Percentiles rank a stretch among this genome's conserved stretches.
phyloP scores from a whole-genome alignment of 2,113 vertebrate species.

The Speoplatyrhinus poulsoni region DNA sequence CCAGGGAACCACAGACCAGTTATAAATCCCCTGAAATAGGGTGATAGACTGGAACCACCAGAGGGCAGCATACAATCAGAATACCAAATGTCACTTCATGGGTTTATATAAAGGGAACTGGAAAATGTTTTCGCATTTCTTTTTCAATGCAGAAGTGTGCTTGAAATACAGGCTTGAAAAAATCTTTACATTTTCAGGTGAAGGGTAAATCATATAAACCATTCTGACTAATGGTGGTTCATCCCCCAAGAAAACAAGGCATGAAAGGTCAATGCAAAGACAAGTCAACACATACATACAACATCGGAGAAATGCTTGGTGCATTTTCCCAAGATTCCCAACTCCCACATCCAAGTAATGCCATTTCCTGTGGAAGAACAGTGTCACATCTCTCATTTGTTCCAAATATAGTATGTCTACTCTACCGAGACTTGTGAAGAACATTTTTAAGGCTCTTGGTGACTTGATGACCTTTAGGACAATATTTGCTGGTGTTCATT shows the following conservation, averaged over 20 bases:
- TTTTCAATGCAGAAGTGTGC: too few relatives aligned
- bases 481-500: slow-evolving; percentile 3
- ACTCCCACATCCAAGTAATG: slow-evolving; percentile 13
- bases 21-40: neutral
- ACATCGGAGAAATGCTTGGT: neutral
- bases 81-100: neutral
- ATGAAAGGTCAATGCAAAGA: too few relatives aligned
- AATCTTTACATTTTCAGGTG: neutral
- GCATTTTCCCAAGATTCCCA: neutral
- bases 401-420: too few relatives aligned
- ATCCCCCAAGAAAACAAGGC: too few relatives aligned
- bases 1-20: too few relatives aligned
- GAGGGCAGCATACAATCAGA: slow-evolving; percentile 54
- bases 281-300: neutral
- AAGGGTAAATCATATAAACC: slow-evolving; percentile 27
- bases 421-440: neutral
- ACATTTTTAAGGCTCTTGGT: neutral
- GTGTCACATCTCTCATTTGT: neutral
- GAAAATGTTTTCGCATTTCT: neutral
- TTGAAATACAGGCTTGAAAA: too few relatives aligned
- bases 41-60: slow-evolving; percentile 31
- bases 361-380: neutral
- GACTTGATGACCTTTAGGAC: neutral
- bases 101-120: neutral
- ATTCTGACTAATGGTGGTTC: neutral